phyloP scores from a whole-genome alignment of 1,140 invertebrate species.

The Drosophila nannoptera region DNA sequence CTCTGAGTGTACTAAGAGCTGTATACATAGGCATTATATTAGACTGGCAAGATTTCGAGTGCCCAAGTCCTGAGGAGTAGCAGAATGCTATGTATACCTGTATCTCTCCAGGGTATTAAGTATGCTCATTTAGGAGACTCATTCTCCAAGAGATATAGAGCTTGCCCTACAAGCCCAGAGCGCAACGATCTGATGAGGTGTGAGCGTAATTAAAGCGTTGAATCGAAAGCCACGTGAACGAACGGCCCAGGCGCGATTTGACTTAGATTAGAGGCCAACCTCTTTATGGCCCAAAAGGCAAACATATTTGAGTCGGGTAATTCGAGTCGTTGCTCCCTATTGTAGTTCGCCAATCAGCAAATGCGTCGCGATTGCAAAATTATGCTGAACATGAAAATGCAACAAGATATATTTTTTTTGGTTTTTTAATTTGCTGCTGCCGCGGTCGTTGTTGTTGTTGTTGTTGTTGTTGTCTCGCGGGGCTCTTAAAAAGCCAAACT shows the following conservation, averaged over 20 bases:
- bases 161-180: not conserved
- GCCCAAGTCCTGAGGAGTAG: no score
- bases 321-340: conserved; percentile 8
- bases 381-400: conserved; percentile 39
- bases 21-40: no score
- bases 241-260: conserved; percentile 12
- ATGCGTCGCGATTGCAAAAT: conserved; percentile 46
- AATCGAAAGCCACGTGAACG: conserved; percentile 52
- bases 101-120: no score
- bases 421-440: no score
- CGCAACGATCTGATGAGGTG: conserved; percentile 43
- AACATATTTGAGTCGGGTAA: not conserved
- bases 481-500: no score
- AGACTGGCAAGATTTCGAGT: no score
- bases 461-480: no score
- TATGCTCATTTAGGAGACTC: no score
- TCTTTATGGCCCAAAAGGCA: conserved; percentile 2
- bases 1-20: no score
- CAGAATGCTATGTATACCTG: no score
- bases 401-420: conserved; percentile 29
- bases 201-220: conserved; percentile 48
- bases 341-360: conserved; percentile 40
- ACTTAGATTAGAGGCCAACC: conserved; percentile 29
- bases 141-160: no score
- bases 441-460: no score